Evolutionary conservation across 2,113 vertebrate genomes (phyloP).

Genomic region (Heloderma charlesbogerti): DNA sequence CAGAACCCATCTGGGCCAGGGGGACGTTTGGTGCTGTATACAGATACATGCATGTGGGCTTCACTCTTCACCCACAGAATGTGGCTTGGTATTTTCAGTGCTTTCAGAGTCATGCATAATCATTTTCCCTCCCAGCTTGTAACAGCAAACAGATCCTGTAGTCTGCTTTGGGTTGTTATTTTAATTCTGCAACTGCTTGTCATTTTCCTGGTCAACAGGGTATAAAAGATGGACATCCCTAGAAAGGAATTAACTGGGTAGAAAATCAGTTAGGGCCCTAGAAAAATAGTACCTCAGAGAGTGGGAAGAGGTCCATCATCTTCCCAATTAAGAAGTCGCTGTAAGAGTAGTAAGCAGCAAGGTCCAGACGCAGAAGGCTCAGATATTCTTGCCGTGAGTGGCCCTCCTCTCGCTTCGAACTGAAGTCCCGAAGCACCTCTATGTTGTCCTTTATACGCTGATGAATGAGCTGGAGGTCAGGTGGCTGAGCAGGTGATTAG

Average conservation of each 20-base stretch:
- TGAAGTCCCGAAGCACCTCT: slow-evolving; percentile 90
- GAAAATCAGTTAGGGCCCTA: neutral
- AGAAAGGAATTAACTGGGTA: neutral
- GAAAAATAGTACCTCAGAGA: slow-evolving; percentile 85
- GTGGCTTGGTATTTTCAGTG: neutral
- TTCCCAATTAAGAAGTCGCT: slow-evolving; percentile 89
- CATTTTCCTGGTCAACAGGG: neutral
- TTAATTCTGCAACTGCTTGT: neutral
- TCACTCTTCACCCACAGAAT: neutral
- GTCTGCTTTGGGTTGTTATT: neutral
- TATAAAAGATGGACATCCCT: neutral
- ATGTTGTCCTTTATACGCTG: slow-evolving; percentile 96
- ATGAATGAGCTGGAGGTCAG: slow-evolving; percentile 88
- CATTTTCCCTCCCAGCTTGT: neutral
- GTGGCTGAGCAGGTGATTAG: slow-evolving; percentile 75
- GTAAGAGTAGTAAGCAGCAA: slow-evolving; percentile 95
- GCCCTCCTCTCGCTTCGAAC: slow-evolving; percentile 84
- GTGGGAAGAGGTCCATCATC: slow-evolving; percentile 91
- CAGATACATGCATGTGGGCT: too few relatives aligned
- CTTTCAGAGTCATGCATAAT: neutral
- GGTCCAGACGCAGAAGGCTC: slow-evolving; percentile 84
- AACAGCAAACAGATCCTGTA: neutral
- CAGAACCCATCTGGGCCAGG: too few relatives aligned
- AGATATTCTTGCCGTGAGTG: slow-evolving; percentile 89
- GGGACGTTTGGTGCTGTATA: neutral